Evolutionary conservation across 2,888 invertebrate species (phyloP).

Genomic region (Dryadula phaetusa): DNA sequence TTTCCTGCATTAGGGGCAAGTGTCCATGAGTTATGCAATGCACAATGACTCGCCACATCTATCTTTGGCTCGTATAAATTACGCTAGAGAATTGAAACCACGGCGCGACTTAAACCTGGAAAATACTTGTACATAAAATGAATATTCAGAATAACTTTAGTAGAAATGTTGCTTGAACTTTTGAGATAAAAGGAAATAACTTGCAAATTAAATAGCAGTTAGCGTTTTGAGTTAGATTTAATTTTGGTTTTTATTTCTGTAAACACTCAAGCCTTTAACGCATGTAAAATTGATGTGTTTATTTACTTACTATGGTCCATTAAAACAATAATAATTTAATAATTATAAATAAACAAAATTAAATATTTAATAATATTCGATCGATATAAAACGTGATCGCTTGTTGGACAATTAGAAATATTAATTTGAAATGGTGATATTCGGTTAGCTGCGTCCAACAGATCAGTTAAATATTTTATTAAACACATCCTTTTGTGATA

Average conservation of each 20-base stretch:
- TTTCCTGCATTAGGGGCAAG: conserved; percentile 27
- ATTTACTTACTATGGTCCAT: too few relatives aligned
- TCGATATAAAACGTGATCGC: too few relatives aligned
- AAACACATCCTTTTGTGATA: too few relatives aligned
- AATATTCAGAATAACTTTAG: conserved; percentile 8
- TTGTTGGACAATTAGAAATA: too few relatives aligned
- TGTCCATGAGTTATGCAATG: conserved; percentile 30
- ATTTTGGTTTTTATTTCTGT: not conserved
- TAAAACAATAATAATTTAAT: too few relatives aligned
- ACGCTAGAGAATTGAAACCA: conserved; percentile 14
- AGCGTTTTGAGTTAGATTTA: not conserved
- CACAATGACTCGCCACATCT: conserved; percentile 30
- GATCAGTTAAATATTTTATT: too few relatives aligned
- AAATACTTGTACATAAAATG: conserved; percentile 7
- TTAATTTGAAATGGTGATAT: too few relatives aligned
- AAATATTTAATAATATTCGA: too few relatives aligned
- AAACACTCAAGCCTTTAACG: too few relatives aligned
- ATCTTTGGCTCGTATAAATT: conserved; percentile 30
- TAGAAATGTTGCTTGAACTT: not conserved
- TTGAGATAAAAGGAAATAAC: not conserved
- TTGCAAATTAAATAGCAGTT: conserved; percentile 1
- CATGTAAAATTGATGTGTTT: too few relatives aligned
- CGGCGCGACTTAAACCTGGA: conserved; percentile 7
- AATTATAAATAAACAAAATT: too few relatives aligned
- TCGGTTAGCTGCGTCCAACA: too few relatives aligned